Evolutionary conservation across 2,797 vertebrate genomes (phyloP).

Genomic region (Etheostoma nigrum): DNA sequence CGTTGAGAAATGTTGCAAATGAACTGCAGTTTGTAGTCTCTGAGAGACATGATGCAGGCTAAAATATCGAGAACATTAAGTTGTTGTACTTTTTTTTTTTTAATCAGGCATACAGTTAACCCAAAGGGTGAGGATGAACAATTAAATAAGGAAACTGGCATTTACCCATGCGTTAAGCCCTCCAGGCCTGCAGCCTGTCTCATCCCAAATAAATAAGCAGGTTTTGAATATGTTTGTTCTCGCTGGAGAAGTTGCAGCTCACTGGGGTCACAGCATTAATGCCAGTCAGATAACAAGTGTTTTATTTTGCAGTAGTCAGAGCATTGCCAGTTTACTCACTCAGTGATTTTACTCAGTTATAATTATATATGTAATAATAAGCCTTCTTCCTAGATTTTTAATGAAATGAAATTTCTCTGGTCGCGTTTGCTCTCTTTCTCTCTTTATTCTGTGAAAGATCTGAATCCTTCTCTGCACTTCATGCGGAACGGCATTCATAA

Average conservation of each 20-base stretch:
- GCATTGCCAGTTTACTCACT: background rate
- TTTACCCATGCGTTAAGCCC: background rate
- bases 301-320: background rate
- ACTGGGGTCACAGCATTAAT: too few relatives aligned
- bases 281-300: too few relatives aligned
- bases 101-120: background rate
- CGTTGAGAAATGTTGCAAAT: background rate
- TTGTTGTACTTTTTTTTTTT: background rate
- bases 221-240: too few relatives aligned
- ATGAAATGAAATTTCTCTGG: background rate
- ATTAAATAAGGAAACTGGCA: constrained; percentile 7
- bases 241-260: too few relatives aligned
- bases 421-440: background rate
- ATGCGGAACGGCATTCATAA: constrained; percentile 62
- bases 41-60: too few relatives aligned
- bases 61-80: background rate
- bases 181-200: too few relatives aligned
- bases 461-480: constrained; percentile 37
- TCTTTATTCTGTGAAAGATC: constrained; percentile 4
- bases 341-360: background rate
- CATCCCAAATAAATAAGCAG: too few relatives aligned
- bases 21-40: background rate
- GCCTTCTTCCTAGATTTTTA: background rate
- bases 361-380: background rate
- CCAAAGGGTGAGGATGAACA: background rate